Evolutionary conservation across 2,888 invertebrate genomes (phyloP).

Genomic region (Rapana venosa): DNA sequence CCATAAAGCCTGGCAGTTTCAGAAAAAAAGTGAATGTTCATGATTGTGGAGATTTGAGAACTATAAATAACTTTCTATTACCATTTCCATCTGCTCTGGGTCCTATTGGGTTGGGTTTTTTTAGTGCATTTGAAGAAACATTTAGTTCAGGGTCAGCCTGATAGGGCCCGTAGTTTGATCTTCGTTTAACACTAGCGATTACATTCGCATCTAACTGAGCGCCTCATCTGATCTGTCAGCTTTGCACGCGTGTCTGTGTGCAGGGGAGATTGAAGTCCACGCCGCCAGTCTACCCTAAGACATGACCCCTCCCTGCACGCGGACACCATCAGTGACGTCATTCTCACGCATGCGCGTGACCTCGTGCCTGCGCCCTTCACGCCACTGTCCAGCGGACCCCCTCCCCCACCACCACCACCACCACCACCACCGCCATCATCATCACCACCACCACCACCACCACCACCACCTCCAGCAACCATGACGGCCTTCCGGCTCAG

Average conservation of each 20-base stretch:
- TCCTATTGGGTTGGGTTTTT: too few relatives aligned
- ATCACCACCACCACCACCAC: neutral
- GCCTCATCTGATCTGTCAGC: neutral
- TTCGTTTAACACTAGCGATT: too few relatives aligned
- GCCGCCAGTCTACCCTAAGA: neutral
- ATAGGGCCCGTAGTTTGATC: too few relatives aligned
- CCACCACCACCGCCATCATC: neutral
- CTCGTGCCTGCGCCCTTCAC: neutral
- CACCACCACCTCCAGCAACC: slow-evolving; percentile 2
- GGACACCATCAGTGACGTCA: neutral
- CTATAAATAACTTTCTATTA: too few relatives aligned
- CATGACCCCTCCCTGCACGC: neutral
- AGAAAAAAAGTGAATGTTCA: too few relatives aligned
- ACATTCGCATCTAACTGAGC: neutral
- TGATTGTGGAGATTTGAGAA: too few relatives aligned
- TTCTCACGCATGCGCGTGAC: neutral
- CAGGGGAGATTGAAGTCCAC: neutral
- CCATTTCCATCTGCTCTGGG: too few relatives aligned
- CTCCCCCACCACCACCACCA: neutral
- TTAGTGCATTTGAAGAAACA: too few relatives aligned
- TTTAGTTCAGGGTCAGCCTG: too few relatives aligned
- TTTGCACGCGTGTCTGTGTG: neutral
- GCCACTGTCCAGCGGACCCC: neutral
- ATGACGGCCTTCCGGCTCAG: slow-evolving; percentile 52
- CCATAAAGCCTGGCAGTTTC: too few relatives aligned